These are phyloP conservation scores for Zootoca vivipara DNA, from an alignment of 2,113 vertebrate species.

Conservation along the genomic window DNA sequence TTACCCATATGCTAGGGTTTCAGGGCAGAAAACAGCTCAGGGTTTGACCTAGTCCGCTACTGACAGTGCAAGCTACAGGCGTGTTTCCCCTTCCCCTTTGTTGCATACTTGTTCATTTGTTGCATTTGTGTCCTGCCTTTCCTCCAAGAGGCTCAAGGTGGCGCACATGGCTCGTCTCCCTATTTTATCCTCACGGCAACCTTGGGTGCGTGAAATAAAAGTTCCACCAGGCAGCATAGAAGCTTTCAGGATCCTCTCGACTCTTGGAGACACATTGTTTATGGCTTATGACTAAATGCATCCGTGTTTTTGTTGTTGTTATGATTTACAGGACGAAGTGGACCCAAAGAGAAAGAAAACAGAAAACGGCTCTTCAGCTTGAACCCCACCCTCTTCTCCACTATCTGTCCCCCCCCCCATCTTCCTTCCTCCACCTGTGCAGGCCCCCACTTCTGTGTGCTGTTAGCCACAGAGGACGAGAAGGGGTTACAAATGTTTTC, in stretches of 20 bases:
- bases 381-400: slow-evolving; percentile 56
- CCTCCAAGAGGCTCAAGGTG: too few relatives aligned
- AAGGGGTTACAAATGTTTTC: slow-evolving; percentile 58
- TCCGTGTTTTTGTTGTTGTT: background rate
- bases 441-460: slow-evolving; percentile 63
- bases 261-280: too few relatives aligned
- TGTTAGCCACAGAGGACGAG: slow-evolving; percentile 64
- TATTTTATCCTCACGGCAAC: too few relatives aligned
- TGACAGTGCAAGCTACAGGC: background rate
- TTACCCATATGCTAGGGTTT: too few relatives aligned
- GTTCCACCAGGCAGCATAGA: too few relatives aligned
- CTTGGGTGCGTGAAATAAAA: too few relatives aligned
- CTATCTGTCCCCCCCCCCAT: slow-evolving; percentile 57
- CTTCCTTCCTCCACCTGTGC: slow-evolving; percentile 62
- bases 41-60: background rate
- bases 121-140: too few relatives aligned
- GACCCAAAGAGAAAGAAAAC: slow-evolving; percentile 84
- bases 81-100: background rate
- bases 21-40: background rate
- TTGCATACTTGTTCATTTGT: background rate
- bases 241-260: too few relatives aligned
- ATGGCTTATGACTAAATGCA: background rate
- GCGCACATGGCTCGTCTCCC: too few relatives aligned
- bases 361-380: slow-evolving; percentile 81
- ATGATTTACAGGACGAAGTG: slow-evolving; percentile 73